These are phyloP conservation scores for Mormyrops boulengeri DNA, from an alignment of 2,797 vertebrate genomes.

Conservation along the genomic window DNA sequence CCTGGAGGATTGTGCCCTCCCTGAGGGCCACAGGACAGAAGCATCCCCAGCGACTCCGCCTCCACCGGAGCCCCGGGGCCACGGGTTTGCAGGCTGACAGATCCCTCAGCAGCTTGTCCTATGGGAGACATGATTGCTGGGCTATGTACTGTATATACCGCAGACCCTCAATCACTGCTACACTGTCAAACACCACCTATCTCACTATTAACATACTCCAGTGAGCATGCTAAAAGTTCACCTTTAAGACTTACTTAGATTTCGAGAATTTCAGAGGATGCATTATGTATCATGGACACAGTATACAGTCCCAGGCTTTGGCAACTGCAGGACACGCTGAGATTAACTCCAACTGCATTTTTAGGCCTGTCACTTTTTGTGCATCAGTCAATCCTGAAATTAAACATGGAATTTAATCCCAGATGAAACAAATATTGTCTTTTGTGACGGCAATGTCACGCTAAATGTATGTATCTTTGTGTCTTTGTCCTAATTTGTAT, in stretches of 20 bases:
- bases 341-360: neutral
- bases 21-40: conserved; percentile 81
- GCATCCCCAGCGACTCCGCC: conserved; percentile 77
- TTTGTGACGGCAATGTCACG: neutral
- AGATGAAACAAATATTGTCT: neutral
- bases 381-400: neutral
- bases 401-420: neutral
- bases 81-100: conserved; percentile 58
- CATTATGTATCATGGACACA: neutral
- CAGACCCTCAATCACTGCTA: too few species aligned
- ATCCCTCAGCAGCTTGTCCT: conserved; percentile 72
- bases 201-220: neutral
- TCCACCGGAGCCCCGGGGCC: conserved; percentile 76
- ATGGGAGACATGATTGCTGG: neutral
- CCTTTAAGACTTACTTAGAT: neutral
- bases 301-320: neutral
- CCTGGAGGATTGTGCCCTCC: conserved; percentile 66
- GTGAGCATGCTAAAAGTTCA: neutral
- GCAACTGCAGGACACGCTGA: neutral
- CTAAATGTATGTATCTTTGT: neutral
- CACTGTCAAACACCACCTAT: neutral
- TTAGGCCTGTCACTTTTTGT: neutral
- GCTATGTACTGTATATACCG: neutral
- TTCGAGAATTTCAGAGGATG: neutral
- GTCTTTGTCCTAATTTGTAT: neutral